Conservation (phyloP, 2,888 invertebrate genomes). For the Microctonus brassicae region DNA sequence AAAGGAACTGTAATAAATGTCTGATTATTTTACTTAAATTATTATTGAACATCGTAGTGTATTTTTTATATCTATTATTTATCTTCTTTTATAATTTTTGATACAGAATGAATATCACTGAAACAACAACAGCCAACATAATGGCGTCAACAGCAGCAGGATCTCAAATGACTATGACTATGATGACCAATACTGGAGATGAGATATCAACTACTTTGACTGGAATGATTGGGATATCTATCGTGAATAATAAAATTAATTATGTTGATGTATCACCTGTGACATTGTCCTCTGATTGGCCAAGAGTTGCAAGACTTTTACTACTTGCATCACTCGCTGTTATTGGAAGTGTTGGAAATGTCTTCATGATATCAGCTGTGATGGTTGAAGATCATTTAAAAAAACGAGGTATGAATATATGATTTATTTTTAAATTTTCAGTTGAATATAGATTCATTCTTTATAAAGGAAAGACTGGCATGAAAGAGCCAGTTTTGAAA, state of each 20-base stretch:
- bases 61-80: neutral
- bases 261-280: constrained; percentile 75
- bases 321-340: constrained; percentile 77
- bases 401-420: constrained; percentile 80
- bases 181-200: constrained; percentile 41
- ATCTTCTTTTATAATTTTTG: neutral
- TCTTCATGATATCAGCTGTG: constrained; percentile 82
- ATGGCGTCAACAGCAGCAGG: constrained; percentile 24
- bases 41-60: too few relatives aligned
- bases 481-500: too few relatives aligned
- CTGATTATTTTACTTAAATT: too few relatives aligned
- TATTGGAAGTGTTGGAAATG: constrained; percentile 80
- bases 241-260: constrained; percentile 52
- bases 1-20: too few relatives aligned
- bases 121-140: constrained; percentile 21
- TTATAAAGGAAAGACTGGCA: too few relatives aligned
- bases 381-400: constrained; percentile 80
- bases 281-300: constrained; percentile 78
- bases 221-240: constrained; percentile 51
- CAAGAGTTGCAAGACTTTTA: constrained; percentile 77
- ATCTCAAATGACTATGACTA: constrained; percentile 23
- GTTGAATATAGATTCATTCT: neutral
- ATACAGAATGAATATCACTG: constrained; percentile 36
- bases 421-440: constrained; percentile 36
- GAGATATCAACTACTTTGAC: constrained; percentile 47